These are phyloP conservation scores for Zeugodacus cucurbitae DNA, from an alignment of 1,140 invertebrate species.

Conservation along the genomic window DNA sequence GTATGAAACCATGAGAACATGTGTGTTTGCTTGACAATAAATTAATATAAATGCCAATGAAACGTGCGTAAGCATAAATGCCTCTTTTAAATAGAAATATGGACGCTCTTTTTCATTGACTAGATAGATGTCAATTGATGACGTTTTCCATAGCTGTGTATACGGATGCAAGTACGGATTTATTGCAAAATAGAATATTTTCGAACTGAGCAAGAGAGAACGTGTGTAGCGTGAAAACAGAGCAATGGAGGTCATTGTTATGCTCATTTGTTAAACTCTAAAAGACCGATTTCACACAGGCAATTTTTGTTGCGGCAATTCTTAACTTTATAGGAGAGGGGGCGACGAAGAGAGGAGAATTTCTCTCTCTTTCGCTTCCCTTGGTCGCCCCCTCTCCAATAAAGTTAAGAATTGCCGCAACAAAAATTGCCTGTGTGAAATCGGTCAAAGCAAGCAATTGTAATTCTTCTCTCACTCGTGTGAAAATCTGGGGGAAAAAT, in stretches of 20 bases:
- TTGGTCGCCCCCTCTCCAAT: too few relatives aligned
- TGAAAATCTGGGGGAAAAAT: background rate
- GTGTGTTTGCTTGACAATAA: background rate
- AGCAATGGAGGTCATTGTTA: conserved; percentile 14
- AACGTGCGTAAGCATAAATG: background rate
- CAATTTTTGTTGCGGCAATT: too few relatives aligned
- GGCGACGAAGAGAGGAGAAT: too few relatives aligned
- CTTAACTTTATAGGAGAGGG: too few relatives aligned
- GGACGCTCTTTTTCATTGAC: background rate
- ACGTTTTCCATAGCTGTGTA: background rate
- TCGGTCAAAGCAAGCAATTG: background rate
- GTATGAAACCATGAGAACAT: background rate
- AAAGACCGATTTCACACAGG: too few relatives aligned
- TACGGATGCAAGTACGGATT: background rate
- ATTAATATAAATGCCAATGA: background rate
- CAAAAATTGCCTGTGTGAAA: too few relatives aligned
- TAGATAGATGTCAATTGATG: background rate
- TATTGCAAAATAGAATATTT: background rate
- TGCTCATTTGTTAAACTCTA: background rate
- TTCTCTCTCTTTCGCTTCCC: too few relatives aligned
- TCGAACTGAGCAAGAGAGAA: background rate
- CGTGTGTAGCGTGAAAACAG: background rate
- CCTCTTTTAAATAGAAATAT: background rate
- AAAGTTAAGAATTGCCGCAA: too few relatives aligned
- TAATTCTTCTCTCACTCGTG: background rate